Evolutionary conservation across 2,888 invertebrate species (phyloP), one percentile per base, ranked within the genome.

Genomic region (Tenthredo distinguenda): DNA sequence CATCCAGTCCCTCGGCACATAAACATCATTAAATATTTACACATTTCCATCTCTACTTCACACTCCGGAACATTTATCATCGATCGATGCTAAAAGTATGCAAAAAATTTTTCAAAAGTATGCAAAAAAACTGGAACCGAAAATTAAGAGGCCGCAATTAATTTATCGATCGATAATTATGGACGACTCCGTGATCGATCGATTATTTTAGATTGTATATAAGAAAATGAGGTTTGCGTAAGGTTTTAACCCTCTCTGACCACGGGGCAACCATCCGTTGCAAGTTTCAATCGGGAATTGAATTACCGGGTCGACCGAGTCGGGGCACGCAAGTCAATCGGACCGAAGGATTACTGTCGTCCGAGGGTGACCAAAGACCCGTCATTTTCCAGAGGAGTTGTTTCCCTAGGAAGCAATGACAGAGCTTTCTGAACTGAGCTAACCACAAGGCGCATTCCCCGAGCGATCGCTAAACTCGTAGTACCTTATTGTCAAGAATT

Each of bases 381-480:
- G 12, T 79, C 58, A 79, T 79, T 79, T 79, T 79, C 79, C 79
- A 79, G 15, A 12, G 31, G 79, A 79, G 37, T 79, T 79, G 79
- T 79, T 79, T 79, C 79, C 79, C 55, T 77, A 77, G n/a, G 18
- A 55, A 55, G 31, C 77, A 77, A 77, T 77, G 77, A 77, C 55
- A 77, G 77, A 77, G 31, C 10, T 31, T 50, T 34, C 31, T 26
- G 77, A n/a, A 50, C 18, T 77, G 77, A 77, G 34, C 18, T 77
- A 77, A 77, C 77, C 77, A 77, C 77, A 77, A 77, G 77, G 77
- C 34, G 77, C 50, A 55, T 50, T 26, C 18, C 26, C 71, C 37
- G n/a, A 37, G n/a, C 37, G 37, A 31, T 71, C 76, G 40, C 47
- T 47, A 31, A 55, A 2, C 1, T 31, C 9, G 15, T 9, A 21